A percentile compares a stretch with the other conserved stretches of the same genome.
Conservation (phyloP, 1,140 invertebrate species). For the Halyomorpha halys region DNA sequence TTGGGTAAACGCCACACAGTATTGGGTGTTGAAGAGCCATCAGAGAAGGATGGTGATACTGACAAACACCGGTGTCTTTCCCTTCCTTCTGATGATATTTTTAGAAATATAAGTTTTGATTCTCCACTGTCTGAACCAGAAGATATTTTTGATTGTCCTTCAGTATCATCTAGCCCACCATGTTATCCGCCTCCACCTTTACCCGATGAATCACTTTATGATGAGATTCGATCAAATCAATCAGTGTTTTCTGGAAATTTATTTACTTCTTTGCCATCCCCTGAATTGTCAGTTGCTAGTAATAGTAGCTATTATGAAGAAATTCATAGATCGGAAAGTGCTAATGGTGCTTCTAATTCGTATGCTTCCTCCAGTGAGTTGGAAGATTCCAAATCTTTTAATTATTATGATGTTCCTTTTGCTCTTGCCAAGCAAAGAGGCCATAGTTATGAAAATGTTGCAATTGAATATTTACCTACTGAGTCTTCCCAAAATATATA, state of each 20-base stretch:
- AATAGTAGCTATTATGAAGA: conserved; percentile 25
- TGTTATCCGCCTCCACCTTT: conserved; percentile 47
- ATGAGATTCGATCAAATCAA: conserved; percentile 40
- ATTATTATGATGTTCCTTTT: conserved; percentile 40
- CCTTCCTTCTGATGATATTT: conserved; percentile 38
- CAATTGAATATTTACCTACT: conserved; percentile 21
- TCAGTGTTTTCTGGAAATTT: conserved; percentile 37
- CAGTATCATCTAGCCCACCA: conserved; percentile 35
- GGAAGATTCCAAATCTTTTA: conserved; percentile 39
- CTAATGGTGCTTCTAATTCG: neutral
- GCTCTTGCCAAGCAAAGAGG: conserved; percentile 30
- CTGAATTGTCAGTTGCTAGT: neutral
- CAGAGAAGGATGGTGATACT: conserved; percentile 18
- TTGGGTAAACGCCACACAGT: conserved; percentile 28
- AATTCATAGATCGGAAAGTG: conserved; percentile 23
- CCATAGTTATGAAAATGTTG: conserved; percentile 30
- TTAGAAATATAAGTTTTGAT: conserved; percentile 40
- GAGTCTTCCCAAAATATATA: conserved; percentile 21
- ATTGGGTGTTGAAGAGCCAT: neutral
- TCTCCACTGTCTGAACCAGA: conserved; percentile 37
- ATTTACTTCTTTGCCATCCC: conserved; percentile 34
- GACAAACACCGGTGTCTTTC: conserved; percentile 35
- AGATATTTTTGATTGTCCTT: conserved; percentile 34
- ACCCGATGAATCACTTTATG: conserved; percentile 46
- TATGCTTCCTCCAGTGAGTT: neutral